Base-by-base conservation (phyloP, 1,140 invertebrate species). In the Aphelenchoides avenae region DNA sequence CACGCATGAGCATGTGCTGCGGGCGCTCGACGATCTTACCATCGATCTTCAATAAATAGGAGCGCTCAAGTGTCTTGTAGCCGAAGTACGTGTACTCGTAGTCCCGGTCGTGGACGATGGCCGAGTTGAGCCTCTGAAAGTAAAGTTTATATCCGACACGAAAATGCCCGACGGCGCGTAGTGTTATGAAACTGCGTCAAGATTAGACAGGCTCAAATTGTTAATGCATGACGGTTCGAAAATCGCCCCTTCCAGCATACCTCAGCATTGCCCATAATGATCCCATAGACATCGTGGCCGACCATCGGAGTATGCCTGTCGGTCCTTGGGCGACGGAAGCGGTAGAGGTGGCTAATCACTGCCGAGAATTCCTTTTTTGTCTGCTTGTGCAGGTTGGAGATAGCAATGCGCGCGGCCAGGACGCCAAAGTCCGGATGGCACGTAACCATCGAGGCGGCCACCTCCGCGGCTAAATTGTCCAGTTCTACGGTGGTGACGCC, bases 61-160 rank as follows among this genome's bases (percentile, higher is more conserved):
- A 93, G 59, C 88, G 81, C 76, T 97, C 92, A 47, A 98, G 79
- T 3, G 92, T 97, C 82, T 95, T 97, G 70, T 97, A 97, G 29
- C 92, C 93, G 84, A 98, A 97, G 77, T 93, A 98, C 77, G 92
- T 93, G 77, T 95, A 97, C 50, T 83, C 86, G 75, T 90, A 97
- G 80, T 98, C 94, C 66, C 93, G 83, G 71, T 96, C 90, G 80
- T 96, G 94, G 42, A 94, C 89, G 67, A 97, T 92, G 4, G 89
- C 86, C 15, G 90, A 91, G 79, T 98, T 91, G 0, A 98, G 77
- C 69, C 81, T 82, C 75, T 82, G 61, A 52, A 73, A 68, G 31
- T 43, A 34, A n/a, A 47, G 15, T 39, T 6, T 13, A 13, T n/a
- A n/a, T 13, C n/a, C n/a, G 34, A 36, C n/a, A 13, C 13, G 13